phyloP scores from a whole-genome alignment of 2,113 vertebrate species.

The Jaculus jaculus region DNA sequence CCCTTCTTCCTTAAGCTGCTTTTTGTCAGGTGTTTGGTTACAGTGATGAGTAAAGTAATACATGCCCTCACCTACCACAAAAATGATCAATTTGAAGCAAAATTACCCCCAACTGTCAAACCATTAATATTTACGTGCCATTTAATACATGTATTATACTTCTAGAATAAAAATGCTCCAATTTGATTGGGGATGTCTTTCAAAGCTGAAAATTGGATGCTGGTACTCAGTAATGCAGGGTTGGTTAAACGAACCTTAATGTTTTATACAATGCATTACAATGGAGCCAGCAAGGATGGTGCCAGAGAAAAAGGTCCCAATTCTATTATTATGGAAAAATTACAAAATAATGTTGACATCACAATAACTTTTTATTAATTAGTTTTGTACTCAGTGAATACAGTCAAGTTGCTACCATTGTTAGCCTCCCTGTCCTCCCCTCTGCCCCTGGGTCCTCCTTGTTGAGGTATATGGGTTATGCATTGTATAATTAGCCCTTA shows the following conservation, averaged over 20 bases:
- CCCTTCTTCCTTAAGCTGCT: no score
- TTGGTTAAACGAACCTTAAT: conserved; percentile 6
- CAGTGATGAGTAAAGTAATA: no score
- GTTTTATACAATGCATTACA: neutral
- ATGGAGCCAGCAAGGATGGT: neutral
- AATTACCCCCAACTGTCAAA: neutral
- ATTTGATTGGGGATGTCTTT: conserved; percentile 6
- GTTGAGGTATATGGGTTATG: no score
- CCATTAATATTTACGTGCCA: neutral
- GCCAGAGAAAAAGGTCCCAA: neutral
- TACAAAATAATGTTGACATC: neutral
- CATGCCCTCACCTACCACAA: neutral
- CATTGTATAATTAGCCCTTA: no score
- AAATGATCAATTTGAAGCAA: neutral
- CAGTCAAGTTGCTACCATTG: no score
- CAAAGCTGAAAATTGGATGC: conserved; percentile 29
- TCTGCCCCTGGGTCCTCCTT: no score
- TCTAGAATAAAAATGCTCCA: neutral
- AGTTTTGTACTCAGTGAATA: no score
- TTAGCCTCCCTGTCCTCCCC: no score
- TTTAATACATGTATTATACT: neutral
- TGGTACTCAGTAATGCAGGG: neutral
- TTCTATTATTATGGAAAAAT: neutral
- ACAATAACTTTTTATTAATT: neutral
- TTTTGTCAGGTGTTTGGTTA: no score